Base-by-base conservation (phyloP, 2,888 invertebrate species). In the Cheilosia vernalis region DNA sequence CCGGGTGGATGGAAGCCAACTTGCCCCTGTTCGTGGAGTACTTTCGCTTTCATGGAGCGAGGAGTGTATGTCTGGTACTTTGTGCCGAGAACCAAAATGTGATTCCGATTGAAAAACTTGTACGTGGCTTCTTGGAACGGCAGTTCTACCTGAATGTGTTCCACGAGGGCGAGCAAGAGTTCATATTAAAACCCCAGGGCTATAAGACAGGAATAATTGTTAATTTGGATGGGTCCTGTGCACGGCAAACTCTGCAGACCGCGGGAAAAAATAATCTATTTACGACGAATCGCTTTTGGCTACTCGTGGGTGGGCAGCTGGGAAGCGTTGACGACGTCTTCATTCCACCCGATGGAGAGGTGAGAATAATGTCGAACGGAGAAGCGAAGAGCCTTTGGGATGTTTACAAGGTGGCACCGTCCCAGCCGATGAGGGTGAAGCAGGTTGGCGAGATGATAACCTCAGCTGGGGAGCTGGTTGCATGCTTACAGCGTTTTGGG, bases 251-350 rank as follows among this genome's bases (percentile, higher is more conserved):
- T 40, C 73, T 92, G 10, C 89, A 88, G 15, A 89, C 90, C 89
- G 89, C 90, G 2, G 81, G 89, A 4, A 89, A 89, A 72, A 87
- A 89, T 33, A 90, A 91, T 87, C 91, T 89, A 76, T 92, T 91
- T 66, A 91, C 90, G 19, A 90, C 89, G 15, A 90, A 90, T 88
- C 90, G 90, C 10, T 91, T 89, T 87, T 92, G 92, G 92, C 55
- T 92, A 44, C 70, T 92, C 7, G 76, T 89, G 1, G 33, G 67
- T 4, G 63, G n/a, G 0, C n/a, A 61, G 2, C 13, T 6, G 72
- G 67, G 1, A 24, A 56, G 13, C 9, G 49, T 86, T 47, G 83
- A 87, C n/a, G 69, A 87, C 30, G 89, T 91, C 51, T 90, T 91
- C 37, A 78, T 91, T 30, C 91, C 91, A 1, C 91, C 91, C 4